Evolutionary conservation across 37 sponge, comb jelly and placozoan genomes (phyloP).

Genomic region (Eunapius fragilis): DNA sequence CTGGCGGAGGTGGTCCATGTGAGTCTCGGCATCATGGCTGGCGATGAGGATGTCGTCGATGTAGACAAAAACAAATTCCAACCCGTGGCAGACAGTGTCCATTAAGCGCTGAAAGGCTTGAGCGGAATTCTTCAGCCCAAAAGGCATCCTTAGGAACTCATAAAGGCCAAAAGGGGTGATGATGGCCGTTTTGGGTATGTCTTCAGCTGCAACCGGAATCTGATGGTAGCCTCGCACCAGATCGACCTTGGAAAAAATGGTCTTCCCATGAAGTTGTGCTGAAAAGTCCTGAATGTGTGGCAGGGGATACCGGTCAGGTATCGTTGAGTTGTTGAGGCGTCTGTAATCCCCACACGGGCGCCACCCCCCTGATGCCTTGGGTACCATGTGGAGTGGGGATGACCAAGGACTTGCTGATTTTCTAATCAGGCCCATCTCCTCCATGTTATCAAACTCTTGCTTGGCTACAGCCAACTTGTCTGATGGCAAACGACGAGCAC

Average conservation of each 20-base stretch:
- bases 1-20: conserved; percentile 25
- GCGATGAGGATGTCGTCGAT: conserved; percentile 11
- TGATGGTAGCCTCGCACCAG: conserved; percentile 32
- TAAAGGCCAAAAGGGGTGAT: conserved; percentile 27
- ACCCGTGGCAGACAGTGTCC: conserved; percentile 23
- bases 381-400: conserved; percentile 42
- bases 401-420: conserved; percentile 27
- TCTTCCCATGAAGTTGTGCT: background rate
- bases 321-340: conserved; percentile 9
- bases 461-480: background rate
- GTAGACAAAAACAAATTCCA: conserved; percentile 18
- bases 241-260: conserved; percentile 19
- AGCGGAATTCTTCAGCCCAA: conserved; percentile 21
- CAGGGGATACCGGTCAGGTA: conserved; percentile 20
- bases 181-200: conserved; percentile 38
- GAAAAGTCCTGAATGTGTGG: conserved; percentile 31
- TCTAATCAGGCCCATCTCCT: conserved; percentile 29
- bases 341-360: conserved; percentile 37
- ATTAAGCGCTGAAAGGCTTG: conserved; percentile 33
- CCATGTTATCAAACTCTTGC: conserved; percentile 28
- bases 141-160: conserved; percentile 39
- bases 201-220: conserved; percentile 18
- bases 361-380: conserved; percentile 37
- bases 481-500: conserved; percentile 17
- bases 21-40: background rate